Base-by-base conservation (phyloP, 2,797 vertebrate species). In the Sciaenops ocellatus region DNA sequence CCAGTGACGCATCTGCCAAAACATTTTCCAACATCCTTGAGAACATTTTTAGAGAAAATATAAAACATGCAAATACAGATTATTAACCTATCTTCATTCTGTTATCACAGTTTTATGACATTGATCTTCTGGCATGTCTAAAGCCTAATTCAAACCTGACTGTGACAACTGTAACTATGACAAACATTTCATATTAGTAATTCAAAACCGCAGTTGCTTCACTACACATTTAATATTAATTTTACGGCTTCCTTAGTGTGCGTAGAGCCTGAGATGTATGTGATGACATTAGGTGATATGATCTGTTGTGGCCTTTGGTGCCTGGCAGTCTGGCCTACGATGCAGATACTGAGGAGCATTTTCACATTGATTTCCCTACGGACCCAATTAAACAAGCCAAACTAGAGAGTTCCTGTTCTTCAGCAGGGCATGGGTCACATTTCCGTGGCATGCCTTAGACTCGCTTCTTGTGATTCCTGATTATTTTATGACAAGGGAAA, bases 351-450 rank as follows among this genome's bases (percentile, higher is more conserved):
- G 62, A 90, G 78, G 70, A 81, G 65, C 55, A 63, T 83, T 88
- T 85, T 86, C 76, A 68, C 68, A 79, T 42, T 90, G 90, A 92
- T 92, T 93, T 94, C 87, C 92, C 93, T 1, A 63, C 10, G 84
- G 89, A 87, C 47, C 83, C 85, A 90, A 91, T 94, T 92, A 93
- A 86, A 92, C 22, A 81, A 82, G 85, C 71, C 28, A 34, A 54
- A 83, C 54, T 24, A 69, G 80, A 79, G 64, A 72, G 79, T 79
- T 88, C 81, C 79, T 79, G 64, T 48, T 74, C 80, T 61, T 80
- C 78, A 74, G 56, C 1, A 24, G 70, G 86, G 72, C 73, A 78
- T 5, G 16, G 73, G 86, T 85, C 82, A 85, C 66, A 85, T 90
- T 91, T 89, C 80, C 50, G 55, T 68, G 64, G 60, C 71, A 62